Percentiles rank a stretch among this genome's conserved stretches.
These are phyloP conservation scores for Nymphalis c-album DNA, from an alignment of 2,888 invertebrate species.

Conservation along the genomic window DNA sequence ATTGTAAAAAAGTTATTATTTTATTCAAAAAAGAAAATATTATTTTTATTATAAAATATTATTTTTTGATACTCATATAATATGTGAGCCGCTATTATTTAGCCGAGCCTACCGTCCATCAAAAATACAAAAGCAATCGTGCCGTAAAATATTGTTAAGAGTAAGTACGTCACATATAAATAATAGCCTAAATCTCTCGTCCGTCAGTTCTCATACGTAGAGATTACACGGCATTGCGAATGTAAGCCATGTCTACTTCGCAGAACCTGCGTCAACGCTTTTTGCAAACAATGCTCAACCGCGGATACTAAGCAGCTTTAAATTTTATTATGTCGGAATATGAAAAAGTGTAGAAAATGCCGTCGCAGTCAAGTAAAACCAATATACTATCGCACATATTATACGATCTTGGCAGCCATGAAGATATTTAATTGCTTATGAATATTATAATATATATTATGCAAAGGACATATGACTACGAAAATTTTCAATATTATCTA, in stretches of 20 bases:
- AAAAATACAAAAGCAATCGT: conserved; percentile 4
- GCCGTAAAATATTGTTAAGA: background rate
- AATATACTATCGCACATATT: too few relatives aligned
- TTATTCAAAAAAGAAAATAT: too few relatives aligned
- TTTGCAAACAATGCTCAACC: conserved; percentile 36
- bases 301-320: conserved; percentile 37
- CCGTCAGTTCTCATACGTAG: conserved; percentile 34
- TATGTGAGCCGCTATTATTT: too few relatives aligned
- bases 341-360: background rate
- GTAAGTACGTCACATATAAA: conserved; percentile 8
- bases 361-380: background rate
- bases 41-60: too few relatives aligned
- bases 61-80: too few relatives aligned
- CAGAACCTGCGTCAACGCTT: conserved; percentile 35
- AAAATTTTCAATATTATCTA: too few relatives aligned
- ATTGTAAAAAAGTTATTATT: too few relatives aligned
- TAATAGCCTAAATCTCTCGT: conserved; percentile 26
- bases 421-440: too few relatives aligned
- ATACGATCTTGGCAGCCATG: too few relatives aligned
- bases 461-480: too few relatives aligned
- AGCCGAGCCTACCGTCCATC: background rate
- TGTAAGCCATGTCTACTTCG: conserved; percentile 33
- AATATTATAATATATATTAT: too few relatives aligned
- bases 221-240: conserved; percentile 36
- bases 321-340: conserved; percentile 30